phyloP scores from a whole-genome alignment of 2,888 invertebrate species.

The Drosophila picticornis region DNA sequence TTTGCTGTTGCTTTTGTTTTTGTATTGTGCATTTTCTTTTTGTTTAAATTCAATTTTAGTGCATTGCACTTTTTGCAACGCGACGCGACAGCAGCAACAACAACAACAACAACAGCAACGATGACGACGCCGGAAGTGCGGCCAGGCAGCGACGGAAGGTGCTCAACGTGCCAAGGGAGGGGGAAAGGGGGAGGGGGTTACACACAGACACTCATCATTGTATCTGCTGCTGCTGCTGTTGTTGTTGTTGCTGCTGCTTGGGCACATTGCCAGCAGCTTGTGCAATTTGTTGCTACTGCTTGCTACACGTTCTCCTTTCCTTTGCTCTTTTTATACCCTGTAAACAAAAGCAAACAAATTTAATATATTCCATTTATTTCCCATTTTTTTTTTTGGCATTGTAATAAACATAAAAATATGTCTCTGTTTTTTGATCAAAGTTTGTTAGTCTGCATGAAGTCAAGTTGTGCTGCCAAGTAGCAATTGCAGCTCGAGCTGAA shows the following conservation, averaged over 20 bases:
- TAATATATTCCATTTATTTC: neutral
- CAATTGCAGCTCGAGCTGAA: neutral
- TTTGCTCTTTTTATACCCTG: constrained; percentile 8
- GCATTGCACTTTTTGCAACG: constrained; percentile 76
- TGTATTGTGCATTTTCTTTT: constrained; percentile 53
- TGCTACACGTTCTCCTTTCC: constrained; percentile 14
- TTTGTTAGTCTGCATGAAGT: neutral
- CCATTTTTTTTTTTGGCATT: neutral
- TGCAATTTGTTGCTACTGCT: constrained; percentile 37
- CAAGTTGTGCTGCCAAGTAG: neutral
- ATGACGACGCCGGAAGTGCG: constrained; percentile 71
- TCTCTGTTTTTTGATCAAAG: neutral
- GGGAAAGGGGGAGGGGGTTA: constrained; percentile 35
- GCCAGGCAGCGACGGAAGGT: constrained; percentile 45
- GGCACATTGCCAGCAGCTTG: constrained; percentile 65
- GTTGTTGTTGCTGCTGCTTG: constrained; percentile 24
- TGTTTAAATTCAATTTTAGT: constrained; percentile 79
- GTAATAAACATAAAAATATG: neutral
- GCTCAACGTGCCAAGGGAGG: constrained; percentile 5
- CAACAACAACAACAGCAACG: constrained; percentile 6
- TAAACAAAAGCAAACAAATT: neutral
- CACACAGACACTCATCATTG: constrained; percentile 41
- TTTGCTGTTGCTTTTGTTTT: constrained; percentile 38
- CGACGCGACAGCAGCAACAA: constrained; percentile 17
- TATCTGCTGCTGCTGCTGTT: constrained; percentile 22